phyloP scores from a whole-genome alignment of 2,113 vertebrate genomes.

The Chionis minor region DNA sequence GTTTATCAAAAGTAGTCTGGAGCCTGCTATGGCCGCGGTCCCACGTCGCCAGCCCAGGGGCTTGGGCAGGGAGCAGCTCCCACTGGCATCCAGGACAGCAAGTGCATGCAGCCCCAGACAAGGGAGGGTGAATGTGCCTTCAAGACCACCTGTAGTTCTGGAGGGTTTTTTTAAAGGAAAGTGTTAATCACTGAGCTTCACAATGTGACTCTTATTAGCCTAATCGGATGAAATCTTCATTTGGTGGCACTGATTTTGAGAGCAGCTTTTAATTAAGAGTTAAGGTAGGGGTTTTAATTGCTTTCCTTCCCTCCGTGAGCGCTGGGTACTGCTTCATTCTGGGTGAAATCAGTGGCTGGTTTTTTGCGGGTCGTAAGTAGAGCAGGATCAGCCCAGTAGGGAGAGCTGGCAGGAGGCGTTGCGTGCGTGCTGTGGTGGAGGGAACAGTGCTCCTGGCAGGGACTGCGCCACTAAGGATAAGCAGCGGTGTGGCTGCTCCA shows the following conservation, averaged over 20 bases:
- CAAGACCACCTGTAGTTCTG: not conserved
- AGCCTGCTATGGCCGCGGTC: not conserved
- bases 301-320: not conserved
- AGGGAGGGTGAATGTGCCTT: not conserved
- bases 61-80: not conserved
- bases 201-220: not conserved
- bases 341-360: not conserved
- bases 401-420: fast-evolving
- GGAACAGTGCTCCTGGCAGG: fast-evolving
- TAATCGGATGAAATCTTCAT: not conserved
- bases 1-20: not conserved
- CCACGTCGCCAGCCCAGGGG: not conserved
- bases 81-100: fast-evolving
- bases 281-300: not conserved
- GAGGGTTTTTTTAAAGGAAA: not conserved
- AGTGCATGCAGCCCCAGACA: fast-evolving
- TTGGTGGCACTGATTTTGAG: not conserved
- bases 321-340: not conserved
- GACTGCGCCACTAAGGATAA: not conserved
- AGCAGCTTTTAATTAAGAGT: not conserved
- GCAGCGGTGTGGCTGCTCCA: not conserved
- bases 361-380: not conserved
- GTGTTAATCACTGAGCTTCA: not conserved
- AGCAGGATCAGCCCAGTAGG: not conserved
- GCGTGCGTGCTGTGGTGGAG: fast-evolving